Percentiles rank a stretch among this genome's conserved stretches.
Conservation (phyloP, 1,140 invertebrate species). For the Pogonomyrmex barbatus region DNA sequence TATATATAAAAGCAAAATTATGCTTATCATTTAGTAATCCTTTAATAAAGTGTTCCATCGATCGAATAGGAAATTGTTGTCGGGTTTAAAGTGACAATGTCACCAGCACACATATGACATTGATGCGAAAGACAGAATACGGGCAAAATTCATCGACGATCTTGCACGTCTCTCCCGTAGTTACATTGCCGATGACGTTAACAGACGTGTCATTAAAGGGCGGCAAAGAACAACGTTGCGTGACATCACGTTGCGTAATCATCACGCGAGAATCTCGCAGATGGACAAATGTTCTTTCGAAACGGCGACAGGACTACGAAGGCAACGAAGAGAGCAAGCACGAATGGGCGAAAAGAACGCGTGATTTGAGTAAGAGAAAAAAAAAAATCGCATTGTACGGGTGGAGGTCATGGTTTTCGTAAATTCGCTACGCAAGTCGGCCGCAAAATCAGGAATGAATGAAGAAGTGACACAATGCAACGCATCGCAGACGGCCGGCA, state of each 20-base stretch:
- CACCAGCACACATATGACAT: slow-evolving; percentile 5
- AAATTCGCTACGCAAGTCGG: slow-evolving; percentile 85
- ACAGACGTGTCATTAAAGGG: slow-evolving; percentile 53
- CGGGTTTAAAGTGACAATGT: slow-evolving; percentile 23
- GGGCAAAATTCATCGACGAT: slow-evolving; percentile 26
- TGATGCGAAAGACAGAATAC: slow-evolving; percentile 19
- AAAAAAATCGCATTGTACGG: too few relatives aligned
- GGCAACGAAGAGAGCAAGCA: neutral
- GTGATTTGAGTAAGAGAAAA: neutral
- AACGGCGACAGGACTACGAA: neutral
- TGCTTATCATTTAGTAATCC: neutral
- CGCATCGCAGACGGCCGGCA: slow-evolving; percentile 61
- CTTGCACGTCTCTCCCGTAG: slow-evolving; percentile 9
- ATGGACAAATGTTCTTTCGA: slow-evolving; percentile 19
- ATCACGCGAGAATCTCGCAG: slow-evolving; percentile 59
- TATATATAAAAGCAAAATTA: slow-evolving; percentile 15
- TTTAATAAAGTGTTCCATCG: slow-evolving; percentile 23
- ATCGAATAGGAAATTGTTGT: slow-evolving; percentile 31
- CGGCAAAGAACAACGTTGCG: slow-evolving; percentile 25
- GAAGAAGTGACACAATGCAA: slow-evolving; percentile 85
- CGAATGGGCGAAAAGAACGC: neutral
- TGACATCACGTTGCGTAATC: slow-evolving; percentile 38
- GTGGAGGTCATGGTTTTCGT: slow-evolving; percentile 74
- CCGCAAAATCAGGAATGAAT: slow-evolving; percentile 85
- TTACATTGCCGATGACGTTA: slow-evolving; percentile 48